Conservation (phyloP, 2,113 vertebrate species). For the Solea senegalensis region DNA sequence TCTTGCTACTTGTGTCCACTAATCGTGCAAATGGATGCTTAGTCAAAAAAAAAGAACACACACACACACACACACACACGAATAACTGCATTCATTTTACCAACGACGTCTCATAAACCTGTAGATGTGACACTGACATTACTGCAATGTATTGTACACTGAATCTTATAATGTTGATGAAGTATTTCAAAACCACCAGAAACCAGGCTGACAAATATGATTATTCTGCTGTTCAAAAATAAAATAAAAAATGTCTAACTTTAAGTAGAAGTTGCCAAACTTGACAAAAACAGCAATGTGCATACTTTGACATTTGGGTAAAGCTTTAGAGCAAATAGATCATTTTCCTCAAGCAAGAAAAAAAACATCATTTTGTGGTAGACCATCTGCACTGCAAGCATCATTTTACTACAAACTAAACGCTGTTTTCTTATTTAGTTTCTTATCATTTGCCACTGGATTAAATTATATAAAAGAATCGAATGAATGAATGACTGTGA, state of each 20-base stretch:
- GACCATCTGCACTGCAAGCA: no score
- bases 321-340: slow-evolving; percentile 27
- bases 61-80: not conserved
- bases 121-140: slow-evolving; percentile 4
- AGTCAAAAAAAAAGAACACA: not conserved
- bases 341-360: slow-evolving; percentile 4
- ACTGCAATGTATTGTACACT: not conserved
- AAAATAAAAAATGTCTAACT: not conserved
- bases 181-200: not conserved
- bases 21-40: not conserved
- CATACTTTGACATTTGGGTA: slow-evolving; percentile 1
- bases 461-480: not conserved
- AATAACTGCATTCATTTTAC: not conserved
- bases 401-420: no score
- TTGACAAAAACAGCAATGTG: not conserved
- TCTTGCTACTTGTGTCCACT: slow-evolving; percentile 25
- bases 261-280: slow-evolving; percentile 15
- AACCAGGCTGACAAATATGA: not conserved
- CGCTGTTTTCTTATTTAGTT: no score
- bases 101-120: not conserved
- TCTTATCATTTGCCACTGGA: not conserved
- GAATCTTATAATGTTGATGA: not conserved
- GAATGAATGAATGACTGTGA: not conserved
- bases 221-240: not conserved
- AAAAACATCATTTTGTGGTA: no score